These are phyloP conservation scores for Danio albolineatus DNA, from an alignment of 2,797 vertebrate species.

Conservation along the genomic window DNA sequence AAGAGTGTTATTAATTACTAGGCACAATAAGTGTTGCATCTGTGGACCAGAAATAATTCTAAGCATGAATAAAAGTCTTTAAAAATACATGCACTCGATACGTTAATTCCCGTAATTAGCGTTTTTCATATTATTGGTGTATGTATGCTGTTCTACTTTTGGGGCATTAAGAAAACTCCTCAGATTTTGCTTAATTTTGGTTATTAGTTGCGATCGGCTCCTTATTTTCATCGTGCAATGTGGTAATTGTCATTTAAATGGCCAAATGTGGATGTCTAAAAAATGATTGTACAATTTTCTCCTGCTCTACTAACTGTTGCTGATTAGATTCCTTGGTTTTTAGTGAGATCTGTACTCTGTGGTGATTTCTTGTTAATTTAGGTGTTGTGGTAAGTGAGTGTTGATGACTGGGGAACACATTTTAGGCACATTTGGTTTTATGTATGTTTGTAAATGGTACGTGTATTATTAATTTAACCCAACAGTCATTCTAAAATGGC, in stretches of 20 bases:
- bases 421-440: neutral
- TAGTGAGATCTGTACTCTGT: neutral
- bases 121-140: neutral
- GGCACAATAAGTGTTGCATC: neutral
- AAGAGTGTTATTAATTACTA: neutral
- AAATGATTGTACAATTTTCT: neutral
- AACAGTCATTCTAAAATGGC: neutral
- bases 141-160: neutral
- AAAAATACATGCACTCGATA: neutral
- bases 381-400: conserved; percentile 4
- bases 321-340: neutral
- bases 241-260: neutral
- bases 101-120: neutral
- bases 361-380: neutral
- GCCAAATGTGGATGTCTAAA: neutral
- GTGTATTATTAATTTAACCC: neutral
- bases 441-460: neutral
- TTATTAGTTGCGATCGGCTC: neutral
- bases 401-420: conserved; percentile 25
- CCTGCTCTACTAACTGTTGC: conserved; percentile 1
- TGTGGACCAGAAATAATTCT: neutral
- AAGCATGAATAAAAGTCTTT: neutral
- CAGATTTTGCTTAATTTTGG: neutral
- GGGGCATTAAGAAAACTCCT: neutral
- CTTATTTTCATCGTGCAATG: neutral